Evolutionary conservation across 2,888 invertebrate genomes (phyloP).

Genomic region (Seira ritae): DNA sequence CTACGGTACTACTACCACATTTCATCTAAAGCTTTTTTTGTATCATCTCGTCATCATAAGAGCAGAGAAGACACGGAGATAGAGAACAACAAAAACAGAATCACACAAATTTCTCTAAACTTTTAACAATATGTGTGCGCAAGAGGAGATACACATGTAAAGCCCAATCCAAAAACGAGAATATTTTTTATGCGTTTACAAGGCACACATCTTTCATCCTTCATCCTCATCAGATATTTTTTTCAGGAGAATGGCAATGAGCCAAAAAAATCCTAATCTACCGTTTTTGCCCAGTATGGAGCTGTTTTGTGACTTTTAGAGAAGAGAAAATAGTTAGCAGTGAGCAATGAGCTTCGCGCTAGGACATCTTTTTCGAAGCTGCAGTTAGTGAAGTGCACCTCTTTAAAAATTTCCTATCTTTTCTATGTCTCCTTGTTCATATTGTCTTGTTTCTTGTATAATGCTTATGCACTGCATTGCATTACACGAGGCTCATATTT

Average conservation of each 20-base stretch:
- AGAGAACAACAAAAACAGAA: conserved; percentile 9
- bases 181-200: not conserved
- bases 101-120: not conserved
- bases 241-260: conserved; percentile 19
- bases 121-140: not conserved
- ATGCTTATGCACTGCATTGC: too few relatives aligned
- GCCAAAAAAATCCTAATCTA: conserved; percentile 12
- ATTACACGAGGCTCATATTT: not conserved
- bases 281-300: conserved; percentile 10
- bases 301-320: not conserved
- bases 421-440: not conserved
- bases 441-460: too few relatives aligned
- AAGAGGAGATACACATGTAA: conserved; percentile 1
- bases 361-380: not conserved
- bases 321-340: too few relatives aligned
- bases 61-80: not conserved
- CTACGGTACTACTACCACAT: not conserved
- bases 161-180: too few relatives aligned
- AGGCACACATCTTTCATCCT: not conserved
- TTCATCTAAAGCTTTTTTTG: not conserved
- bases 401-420: not conserved
- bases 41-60: too few relatives aligned
- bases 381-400: not conserved
- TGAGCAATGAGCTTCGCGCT: not conserved
- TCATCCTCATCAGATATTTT: not conserved